Conservation (phyloP, 2,797 vertebrate species). For the Neosilurus mollespiculum region DNA sequence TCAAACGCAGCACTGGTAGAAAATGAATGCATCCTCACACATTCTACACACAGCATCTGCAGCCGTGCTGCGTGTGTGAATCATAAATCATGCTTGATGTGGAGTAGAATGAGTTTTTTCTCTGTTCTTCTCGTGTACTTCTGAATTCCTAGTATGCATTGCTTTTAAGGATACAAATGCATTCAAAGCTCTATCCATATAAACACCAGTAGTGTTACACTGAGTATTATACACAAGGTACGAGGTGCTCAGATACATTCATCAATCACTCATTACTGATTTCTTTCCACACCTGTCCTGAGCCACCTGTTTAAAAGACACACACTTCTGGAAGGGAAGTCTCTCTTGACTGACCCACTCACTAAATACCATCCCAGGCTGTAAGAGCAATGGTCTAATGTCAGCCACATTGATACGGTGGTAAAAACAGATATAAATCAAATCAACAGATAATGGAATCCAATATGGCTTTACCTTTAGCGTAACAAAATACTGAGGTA, state of each 20-base stretch:
- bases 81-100: slow-evolving; percentile 12
- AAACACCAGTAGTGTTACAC: slow-evolving; percentile 1
- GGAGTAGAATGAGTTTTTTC: background rate
- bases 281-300: slow-evolving; percentile 13
- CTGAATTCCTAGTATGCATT: background rate
- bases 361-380: background rate
- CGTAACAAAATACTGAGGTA: slow-evolving; percentile 30
- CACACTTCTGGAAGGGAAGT: background rate
- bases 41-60: background rate
- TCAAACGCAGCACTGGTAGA: background rate
- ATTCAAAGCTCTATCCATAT: background rate
- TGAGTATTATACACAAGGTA: background rate
- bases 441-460: slow-evolving; percentile 44
- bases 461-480: slow-evolving; percentile 32
- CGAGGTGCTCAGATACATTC: background rate
- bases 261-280: slow-evolving; percentile 22
- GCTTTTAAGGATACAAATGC: background rate
- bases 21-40: background rate
- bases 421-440: slow-evolving; percentile 39
- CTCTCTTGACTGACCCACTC: background rate
- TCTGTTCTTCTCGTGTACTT: background rate
- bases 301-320: slow-evolving; percentile 8
- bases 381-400: slow-evolving; percentile 12
- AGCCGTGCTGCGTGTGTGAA: background rate
- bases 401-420: background rate